phyloP scores from a whole-genome alignment of 2,113 vertebrate genomes.

The Colius striatus region DNA sequence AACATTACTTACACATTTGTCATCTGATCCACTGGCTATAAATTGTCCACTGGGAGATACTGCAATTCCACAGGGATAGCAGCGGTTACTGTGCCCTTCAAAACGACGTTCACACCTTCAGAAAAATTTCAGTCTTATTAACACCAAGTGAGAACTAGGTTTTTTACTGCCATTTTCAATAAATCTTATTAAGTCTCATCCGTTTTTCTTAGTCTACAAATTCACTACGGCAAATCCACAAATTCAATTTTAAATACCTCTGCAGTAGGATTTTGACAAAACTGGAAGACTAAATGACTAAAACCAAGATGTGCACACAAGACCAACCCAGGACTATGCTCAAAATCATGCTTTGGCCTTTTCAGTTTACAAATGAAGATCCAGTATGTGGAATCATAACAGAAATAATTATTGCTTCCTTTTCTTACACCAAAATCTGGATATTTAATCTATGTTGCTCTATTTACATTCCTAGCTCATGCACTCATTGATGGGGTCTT shows the following conservation, averaged over 20 bases:
- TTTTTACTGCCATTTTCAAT: not conserved
- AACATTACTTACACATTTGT: conserved; percentile 81
- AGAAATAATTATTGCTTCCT: not conserved
- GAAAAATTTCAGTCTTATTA: not conserved
- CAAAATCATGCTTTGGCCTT: not conserved
- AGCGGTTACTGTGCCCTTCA: conserved; percentile 80
- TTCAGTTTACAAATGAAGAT: not conserved
- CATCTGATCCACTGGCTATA: conserved; percentile 87
- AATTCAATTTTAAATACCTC: not conserved
- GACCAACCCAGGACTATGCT: not conserved
- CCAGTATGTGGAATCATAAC: not conserved
- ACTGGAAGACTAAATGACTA: not conserved
- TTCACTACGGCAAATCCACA: not conserved
- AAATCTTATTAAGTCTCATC: not conserved
- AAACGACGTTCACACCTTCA: conserved; percentile 86
- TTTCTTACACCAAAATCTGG: not conserved
- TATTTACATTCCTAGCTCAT: not conserved
- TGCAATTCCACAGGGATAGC: conserved; percentile 80
- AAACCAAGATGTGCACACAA: not conserved
- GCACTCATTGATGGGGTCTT: not conserved
- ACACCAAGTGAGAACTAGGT: not conserved
- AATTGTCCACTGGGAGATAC: conserved; percentile 87
- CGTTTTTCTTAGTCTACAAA: not conserved
- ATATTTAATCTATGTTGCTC: not conserved
- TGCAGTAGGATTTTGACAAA: not conserved